phyloP scores from a whole-genome alignment of 2,888 invertebrate species.

The Nomada ruficornis region DNA sequence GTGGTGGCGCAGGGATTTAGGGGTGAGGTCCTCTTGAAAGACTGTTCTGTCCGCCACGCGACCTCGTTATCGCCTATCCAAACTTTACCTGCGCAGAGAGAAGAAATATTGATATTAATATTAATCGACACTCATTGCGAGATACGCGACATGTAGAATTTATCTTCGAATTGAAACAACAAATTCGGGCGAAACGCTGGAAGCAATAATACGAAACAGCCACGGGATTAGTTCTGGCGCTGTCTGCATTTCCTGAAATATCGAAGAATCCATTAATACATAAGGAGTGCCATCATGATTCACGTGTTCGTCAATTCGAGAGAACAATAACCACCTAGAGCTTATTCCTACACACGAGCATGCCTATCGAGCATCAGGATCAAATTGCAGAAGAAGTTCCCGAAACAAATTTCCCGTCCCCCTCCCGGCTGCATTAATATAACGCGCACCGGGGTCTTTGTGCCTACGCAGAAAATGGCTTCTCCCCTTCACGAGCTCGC shows the following conservation, averaged over 20 bases:
- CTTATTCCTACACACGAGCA: conserved; percentile 13
- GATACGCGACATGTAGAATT: too few species aligned
- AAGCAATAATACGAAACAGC: too few species aligned
- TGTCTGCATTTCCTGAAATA: neutral
- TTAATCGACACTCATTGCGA: neutral
- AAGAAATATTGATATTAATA: conserved; percentile 20
- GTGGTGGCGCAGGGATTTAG: conserved; percentile 74
- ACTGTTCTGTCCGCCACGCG: conserved; percentile 81
- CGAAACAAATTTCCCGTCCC: conserved; percentile 66
- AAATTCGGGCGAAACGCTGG: too few species aligned
- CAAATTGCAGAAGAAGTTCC: conserved; percentile 63
- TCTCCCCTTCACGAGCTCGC: conserved; percentile 72
- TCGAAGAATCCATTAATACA: neutral
- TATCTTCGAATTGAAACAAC: too few species aligned
- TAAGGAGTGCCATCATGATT: neutral
- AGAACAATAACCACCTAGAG: neutral
- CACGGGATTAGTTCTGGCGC: too few species aligned
- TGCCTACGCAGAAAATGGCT: conserved; percentile 73
- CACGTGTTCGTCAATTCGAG: neutral
- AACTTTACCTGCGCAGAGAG: conserved; percentile 77
- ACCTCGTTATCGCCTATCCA: conserved; percentile 82
- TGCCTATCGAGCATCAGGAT: conserved; percentile 44
- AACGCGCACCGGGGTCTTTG: conserved; percentile 54
- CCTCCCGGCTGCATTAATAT: conserved; percentile 71
- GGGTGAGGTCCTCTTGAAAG: conserved; percentile 80